phyloP scores from a whole-genome alignment of 2,888 invertebrate species.

The Branchipolynoe longqiensis region DNA sequence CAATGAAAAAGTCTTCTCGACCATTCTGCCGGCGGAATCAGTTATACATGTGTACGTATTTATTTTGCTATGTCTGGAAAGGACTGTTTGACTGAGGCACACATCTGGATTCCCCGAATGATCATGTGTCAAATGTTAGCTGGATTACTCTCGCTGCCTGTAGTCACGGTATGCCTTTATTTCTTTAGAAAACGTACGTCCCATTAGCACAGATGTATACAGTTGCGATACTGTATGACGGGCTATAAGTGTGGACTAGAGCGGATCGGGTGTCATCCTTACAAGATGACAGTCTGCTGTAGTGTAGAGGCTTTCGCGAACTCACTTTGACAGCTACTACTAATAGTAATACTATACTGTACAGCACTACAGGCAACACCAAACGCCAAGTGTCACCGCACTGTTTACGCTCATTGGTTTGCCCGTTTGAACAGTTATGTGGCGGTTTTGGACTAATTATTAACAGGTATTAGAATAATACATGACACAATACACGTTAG shows the following conservation, averaged over 20 bases:
- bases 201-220: not conserved
- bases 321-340: constrained; percentile 5
- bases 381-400: not conserved
- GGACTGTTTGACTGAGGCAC: constrained; percentile 37
- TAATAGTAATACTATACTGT: no score
- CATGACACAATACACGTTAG: no score
- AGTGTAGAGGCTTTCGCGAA: not conserved
- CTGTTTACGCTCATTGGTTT: constrained; percentile 5
- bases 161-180: constrained; percentile 2
- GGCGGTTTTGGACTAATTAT: no score
- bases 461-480: no score
- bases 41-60: constrained; percentile 55
- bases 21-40: constrained; percentile 51
- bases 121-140: constrained; percentile 50
- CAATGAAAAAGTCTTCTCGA: constrained; percentile 42
- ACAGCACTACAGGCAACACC: no score
- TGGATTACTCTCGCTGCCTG: constrained; percentile 1
- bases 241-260: no score
- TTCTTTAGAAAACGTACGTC: not conserved
- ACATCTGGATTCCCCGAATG: constrained; percentile 16
- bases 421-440: constrained; percentile 9
- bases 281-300: constrained; percentile 1
- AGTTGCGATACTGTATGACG: not conserved
- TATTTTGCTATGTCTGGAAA: constrained; percentile 53
- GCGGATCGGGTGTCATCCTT: not conserved